Conservation (phyloP, 2,888 invertebrate species). For the Cactoblastis cactorum region DNA sequence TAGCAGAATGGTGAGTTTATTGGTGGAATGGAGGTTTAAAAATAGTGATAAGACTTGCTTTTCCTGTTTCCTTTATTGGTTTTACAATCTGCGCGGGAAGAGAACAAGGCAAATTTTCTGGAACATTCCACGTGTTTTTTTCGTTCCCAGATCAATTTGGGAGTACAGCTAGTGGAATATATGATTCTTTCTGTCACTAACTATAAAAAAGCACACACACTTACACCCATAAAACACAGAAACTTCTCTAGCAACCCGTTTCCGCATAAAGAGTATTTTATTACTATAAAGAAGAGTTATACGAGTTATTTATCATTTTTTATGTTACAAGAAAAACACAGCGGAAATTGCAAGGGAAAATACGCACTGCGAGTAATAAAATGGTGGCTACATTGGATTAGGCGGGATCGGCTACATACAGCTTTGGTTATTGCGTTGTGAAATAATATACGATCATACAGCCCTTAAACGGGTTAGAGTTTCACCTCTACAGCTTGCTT, state of each 20-base stretch:
- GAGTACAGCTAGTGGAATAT: too few species aligned
- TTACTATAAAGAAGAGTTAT: slow-evolving; percentile 16
- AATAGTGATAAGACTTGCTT: too few species aligned
- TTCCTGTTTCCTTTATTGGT: too few species aligned
- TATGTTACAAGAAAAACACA: slow-evolving; percentile 16
- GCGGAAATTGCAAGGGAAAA: slow-evolving; percentile 14
- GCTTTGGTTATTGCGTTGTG: slow-evolving; percentile 1
- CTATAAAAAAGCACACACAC: not conserved
- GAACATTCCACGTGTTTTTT: too few species aligned
- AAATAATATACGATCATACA: slow-evolving; percentile 2
- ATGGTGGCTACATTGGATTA: slow-evolving; percentile 13
- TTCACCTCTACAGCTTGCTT: not conserved
- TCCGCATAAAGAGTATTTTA: slow-evolving; percentile 14
- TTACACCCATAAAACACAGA: slow-evolving; percentile 1
- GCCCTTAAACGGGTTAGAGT: too few species aligned
- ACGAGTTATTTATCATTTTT: slow-evolving; percentile 16
- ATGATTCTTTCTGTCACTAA: too few species aligned
- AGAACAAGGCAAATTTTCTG: too few species aligned
- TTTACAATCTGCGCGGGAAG: too few species aligned
- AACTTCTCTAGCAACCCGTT: slow-evolving; percentile 11
- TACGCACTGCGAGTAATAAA: slow-evolving; percentile 13
- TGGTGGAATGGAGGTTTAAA: too few species aligned
- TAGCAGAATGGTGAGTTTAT: too few species aligned
- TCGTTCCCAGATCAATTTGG: too few species aligned
- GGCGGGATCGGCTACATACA: not conserved